Evolutionary conservation across 2,797 vertebrate species (phyloP), one percentile per base, ranked within the genome.

Genomic region (Lacerta bilineata): DNA sequence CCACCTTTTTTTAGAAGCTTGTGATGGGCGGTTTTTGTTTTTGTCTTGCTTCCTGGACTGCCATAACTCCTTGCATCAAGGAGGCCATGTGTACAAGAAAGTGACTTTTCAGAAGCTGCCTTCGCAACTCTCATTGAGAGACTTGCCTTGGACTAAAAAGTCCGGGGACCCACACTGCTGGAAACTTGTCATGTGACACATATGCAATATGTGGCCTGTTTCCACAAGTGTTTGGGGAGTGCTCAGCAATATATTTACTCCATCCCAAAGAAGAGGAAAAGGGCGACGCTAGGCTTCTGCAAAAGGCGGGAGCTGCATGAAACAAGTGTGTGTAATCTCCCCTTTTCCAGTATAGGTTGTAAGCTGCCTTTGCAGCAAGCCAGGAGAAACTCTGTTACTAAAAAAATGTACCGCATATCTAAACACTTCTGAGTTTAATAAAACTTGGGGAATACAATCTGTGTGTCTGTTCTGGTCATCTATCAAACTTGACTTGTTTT

Each of bases 61-160:
- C 88, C 69, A 33, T 39, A 1, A 77, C 95, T 95, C 95, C 97
- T 97, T 96, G 96, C 92, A 96, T 96, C 97, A 96, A 96, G 96
- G 96, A 95, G 95, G 90, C 87, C 84, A 85, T 85, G 5, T 87
- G 59, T 87, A 84, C 80, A 59, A 89, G 81, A 66, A 86, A 80
- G 61, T 27, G 76, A 69, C 83, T 93, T 91, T 80, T 64, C 88
- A 84, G 87, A 10, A 86, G 88, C 91, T 94, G 93, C 93, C 91
- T 94, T 91, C 84, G 72, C 5, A 80, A 71, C 92, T 90, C 87
- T 94, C 2, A 2, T 27, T 13, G 87, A 1, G 33, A 29, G 68
- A 17, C 41, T 39, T 75, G 88, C 91, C 91, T 91, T 88, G 92
- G 92, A 61, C 89, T 84, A 83, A 50, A 1, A 82, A 23, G 75